Conservation (phyloP, 2,888 invertebrate species). For the Nemotelus pantherinus region DNA sequence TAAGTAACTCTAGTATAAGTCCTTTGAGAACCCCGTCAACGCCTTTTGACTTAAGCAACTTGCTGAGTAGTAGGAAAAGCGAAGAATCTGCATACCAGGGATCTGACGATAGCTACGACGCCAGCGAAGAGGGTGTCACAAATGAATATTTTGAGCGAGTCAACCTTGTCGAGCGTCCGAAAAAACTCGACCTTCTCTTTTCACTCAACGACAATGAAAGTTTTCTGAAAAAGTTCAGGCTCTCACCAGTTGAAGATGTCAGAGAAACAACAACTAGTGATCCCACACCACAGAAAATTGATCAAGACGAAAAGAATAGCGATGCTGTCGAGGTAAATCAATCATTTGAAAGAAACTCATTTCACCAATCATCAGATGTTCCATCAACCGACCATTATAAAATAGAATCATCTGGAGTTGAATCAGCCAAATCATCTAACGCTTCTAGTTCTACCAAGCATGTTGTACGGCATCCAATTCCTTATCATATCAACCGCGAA, state of each 20-base stretch:
- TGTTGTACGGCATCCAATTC: neutral
- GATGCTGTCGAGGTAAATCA: constrained; percentile 14
- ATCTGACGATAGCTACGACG: constrained; percentile 55
- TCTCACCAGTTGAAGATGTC: neutral
- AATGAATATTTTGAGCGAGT: constrained; percentile 64
- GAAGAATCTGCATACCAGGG: constrained; percentile 41
- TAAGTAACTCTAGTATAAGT: constrained; percentile 53
- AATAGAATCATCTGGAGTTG: constrained; percentile 54
- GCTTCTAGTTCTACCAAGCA: constrained; percentile 5
- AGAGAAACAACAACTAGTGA: neutral
- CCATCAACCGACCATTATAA: constrained; percentile 24
- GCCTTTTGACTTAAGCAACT: constrained; percentile 55
- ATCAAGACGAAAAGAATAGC: neutral
- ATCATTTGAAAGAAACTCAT: constrained; percentile 5
- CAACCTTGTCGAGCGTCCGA: constrained; percentile 62
- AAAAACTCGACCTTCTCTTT: constrained; percentile 59
- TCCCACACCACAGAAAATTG: neutral
- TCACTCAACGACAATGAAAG: constrained; percentile 55
- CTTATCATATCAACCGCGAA: constrained; percentile 51
- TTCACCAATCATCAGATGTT: neutral
- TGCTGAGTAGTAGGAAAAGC: constrained; percentile 43
- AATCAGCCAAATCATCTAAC: constrained; percentile 53
- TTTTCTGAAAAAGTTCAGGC: neutral
- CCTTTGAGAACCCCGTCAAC: constrained; percentile 57
- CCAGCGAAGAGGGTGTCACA: constrained; percentile 62